A percentile compares a stretch with the other conserved stretches of the same genome.
phyloP scores from a whole-genome alignment of 2,113 vertebrate species.

The Struthio camelus region DNA sequence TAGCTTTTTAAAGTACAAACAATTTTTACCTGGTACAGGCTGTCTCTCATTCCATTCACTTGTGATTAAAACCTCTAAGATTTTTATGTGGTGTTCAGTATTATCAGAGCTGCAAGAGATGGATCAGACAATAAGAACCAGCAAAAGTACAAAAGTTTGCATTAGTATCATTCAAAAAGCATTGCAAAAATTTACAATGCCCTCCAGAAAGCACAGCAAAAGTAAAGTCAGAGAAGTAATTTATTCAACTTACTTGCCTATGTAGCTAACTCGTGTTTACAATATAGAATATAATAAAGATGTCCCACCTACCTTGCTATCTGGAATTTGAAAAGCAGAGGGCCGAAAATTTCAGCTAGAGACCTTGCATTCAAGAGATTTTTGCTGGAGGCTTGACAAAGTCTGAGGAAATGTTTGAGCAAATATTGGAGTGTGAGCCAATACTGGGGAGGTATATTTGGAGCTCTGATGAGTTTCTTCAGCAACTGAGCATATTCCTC shows the following conservation, averaged over 20 bases:
- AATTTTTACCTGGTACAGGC: slow-evolving; percentile 88
- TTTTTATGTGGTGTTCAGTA: slow-evolving; percentile 87
- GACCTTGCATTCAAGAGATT: slow-evolving; percentile 86
- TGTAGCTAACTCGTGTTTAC: neutral
- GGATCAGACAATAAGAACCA: neutral
- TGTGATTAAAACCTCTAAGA: slow-evolving; percentile 90
- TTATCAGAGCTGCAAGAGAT: slow-evolving; percentile 85
- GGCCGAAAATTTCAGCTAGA: slow-evolving; percentile 93
- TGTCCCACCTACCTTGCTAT: slow-evolving; percentile 78
- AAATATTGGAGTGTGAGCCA: slow-evolving; percentile 94
- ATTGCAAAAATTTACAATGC: neutral
- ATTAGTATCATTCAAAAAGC: neutral
- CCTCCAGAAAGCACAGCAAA: neutral
- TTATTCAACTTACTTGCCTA: neutral
- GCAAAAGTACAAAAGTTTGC: neutral
- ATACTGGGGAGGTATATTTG: slow-evolving; percentile 89
- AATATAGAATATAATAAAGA: neutral
- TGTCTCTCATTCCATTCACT: slow-evolving; percentile 91
- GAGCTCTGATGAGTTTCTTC: slow-evolving; percentile 83
- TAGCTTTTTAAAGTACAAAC: neutral
- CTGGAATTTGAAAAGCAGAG: slow-evolving; percentile 89
- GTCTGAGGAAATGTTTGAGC: slow-evolving; percentile 90
- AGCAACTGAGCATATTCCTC: slow-evolving; percentile 89
- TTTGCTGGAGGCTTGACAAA: slow-evolving; percentile 87
- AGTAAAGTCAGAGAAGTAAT: neutral